These are phyloP conservation scores for Pogonognathellus flavescens DNA, from an alignment of 1,140 invertebrate genomes.

Conservation along the genomic window DNA sequence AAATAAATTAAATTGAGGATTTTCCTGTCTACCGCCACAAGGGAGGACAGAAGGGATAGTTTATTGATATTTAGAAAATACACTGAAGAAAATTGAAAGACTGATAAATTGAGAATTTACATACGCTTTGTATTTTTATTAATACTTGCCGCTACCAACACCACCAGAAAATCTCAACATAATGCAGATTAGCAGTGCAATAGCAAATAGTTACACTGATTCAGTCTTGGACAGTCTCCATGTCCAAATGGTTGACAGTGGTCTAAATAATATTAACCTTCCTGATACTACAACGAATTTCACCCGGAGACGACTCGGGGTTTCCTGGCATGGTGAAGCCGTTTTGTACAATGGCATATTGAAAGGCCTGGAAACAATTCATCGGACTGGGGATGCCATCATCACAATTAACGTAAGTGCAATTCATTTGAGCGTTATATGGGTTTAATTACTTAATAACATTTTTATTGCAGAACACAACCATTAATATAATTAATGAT, in stretches of 20 bases:
- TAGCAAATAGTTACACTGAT: constrained; percentile 53
- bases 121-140: too few relatives aligned
- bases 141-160: too few relatives aligned
- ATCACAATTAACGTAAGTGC: constrained; percentile 52
- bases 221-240: constrained; percentile 54
- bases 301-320: constrained; percentile 51
- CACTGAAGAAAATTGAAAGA: background rate
- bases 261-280: constrained; percentile 55
- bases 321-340: constrained; percentile 57
- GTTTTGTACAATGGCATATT: constrained; percentile 58
- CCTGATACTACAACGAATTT: constrained; percentile 57
- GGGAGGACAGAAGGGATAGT: background rate
- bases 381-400: constrained; percentile 55
- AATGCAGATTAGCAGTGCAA: constrained; percentile 45
- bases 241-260: constrained; percentile 58
- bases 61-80: background rate
- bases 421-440: too few relatives aligned
- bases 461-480: too few relatives aligned
- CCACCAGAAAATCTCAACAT: background rate
- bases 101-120: background rate
- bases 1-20: too few relatives aligned
- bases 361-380: constrained; percentile 59
- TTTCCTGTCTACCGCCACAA: too few relatives aligned
- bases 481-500: too few relatives aligned
- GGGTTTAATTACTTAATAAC: too few relatives aligned